Base-by-base conservation (phyloP, 2,113 vertebrate species). In the Phalacrocorax aristotelis region DNA sequence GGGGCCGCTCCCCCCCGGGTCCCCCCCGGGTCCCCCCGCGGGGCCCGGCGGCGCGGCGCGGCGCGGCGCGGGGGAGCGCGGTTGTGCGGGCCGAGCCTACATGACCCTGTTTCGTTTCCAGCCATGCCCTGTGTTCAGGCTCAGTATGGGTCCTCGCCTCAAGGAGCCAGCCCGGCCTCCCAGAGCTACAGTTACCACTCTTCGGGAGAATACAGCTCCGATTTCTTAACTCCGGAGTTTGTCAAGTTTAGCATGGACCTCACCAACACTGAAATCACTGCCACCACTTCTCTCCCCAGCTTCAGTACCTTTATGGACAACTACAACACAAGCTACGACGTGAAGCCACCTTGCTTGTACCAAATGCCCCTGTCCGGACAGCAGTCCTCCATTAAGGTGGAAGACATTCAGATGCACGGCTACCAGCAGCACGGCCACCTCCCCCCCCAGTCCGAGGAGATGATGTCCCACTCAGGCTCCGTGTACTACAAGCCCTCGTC, bases 191-290 rank as follows among this genome's bases (percentile, higher is more conserved):
- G 98, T 98, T 99, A 99, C 99, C 99, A 99, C 98, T 98, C 99
- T 95, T 99, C 99, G 96, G 99, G 99, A 98, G 99, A 99, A 92
- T 99, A 99, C 99, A 99, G 99, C 99, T 99, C 99, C 98, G 99
- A 99, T 98, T 99, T 99, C 99, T 96, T 99, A 97, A 99, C 99
- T 74, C 99, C 99, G 82, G 99, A 99, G 98, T 99, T 99, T 96
- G 99, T 99, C 97, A 99, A 99, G 99, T 99, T 99, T 99, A 99
- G 99, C 98, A 99, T 99, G 99, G 99, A 99, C 99, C 99, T 99
- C 98, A 99, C 99, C 99, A 99, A 99, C 98, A 99, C 99, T 89
- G 99, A 99, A 98, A 99, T 99, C 98, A 99, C 99, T 93, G 99
- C 99, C 96, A 99, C 99, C 94, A 99, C 99, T 95, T 99, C 99